phyloP scores from a whole-genome alignment of 23 tunicate species.

The Trididemnum clinides region DNA sequence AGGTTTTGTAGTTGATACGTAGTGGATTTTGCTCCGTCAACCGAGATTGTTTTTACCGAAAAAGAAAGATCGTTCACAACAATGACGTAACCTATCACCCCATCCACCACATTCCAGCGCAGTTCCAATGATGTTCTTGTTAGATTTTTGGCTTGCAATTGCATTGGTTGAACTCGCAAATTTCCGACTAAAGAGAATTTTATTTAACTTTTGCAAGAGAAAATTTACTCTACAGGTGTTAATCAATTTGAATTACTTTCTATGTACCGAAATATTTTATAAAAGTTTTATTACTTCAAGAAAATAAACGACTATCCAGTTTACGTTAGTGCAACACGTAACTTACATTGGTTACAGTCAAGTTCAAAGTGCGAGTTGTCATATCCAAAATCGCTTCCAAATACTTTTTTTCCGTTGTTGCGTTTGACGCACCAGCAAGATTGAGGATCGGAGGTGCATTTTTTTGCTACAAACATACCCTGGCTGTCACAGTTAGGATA shows the following conservation, averaged over 20 bases:
- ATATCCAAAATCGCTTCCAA: constrained; percentile 7
- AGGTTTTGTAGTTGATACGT: background rate
- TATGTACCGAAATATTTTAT: too few species aligned
- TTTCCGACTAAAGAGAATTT: constrained; percentile 6
- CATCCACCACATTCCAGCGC: background rate
- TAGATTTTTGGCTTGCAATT: background rate
- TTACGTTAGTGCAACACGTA: too few species aligned
- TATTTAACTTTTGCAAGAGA: too few species aligned
- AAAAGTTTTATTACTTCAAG: too few species aligned
- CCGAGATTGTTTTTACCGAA: background rate
- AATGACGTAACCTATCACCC: background rate
- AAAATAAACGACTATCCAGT: too few species aligned
- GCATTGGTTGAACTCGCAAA: background rate
- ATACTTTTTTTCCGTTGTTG: background rate
- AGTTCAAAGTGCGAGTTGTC: background rate
- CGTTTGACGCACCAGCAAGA: constrained; percentile 18
- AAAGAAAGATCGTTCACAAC: background rate
- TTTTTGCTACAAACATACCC: background rate
- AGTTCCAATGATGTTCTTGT: background rate
- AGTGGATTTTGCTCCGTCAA: background rate
- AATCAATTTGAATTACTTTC: too few species aligned
- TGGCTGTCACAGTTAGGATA: constrained; percentile 12
- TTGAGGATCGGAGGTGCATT: background rate
- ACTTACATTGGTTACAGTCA: constrained; percentile 15
- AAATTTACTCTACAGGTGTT: too few species aligned